phyloP scores from a whole-genome alignment of 2,797 vertebrate genomes.

The Brachyalestes nurse region DNA sequence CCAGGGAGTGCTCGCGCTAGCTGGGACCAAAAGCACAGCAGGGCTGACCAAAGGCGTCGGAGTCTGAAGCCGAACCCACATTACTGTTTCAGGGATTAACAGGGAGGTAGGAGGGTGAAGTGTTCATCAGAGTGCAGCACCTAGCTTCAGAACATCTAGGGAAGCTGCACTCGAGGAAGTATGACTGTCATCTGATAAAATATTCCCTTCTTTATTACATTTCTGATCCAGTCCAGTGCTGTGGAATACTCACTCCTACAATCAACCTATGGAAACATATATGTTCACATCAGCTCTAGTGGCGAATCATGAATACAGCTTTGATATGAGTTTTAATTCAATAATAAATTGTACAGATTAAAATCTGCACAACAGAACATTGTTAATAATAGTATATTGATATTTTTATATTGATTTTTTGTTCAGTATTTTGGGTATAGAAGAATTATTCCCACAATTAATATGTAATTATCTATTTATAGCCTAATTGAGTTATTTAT shows the following conservation, averaged over 20 bases:
- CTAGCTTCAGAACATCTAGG: conserved; percentile 11
- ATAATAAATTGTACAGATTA: too few species aligned
- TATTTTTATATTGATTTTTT: too few species aligned
- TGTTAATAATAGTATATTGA: too few species aligned
- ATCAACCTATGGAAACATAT: too few species aligned
- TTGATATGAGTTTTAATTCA: too few species aligned
- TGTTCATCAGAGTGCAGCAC: neutral
- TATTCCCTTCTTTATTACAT: conserved; percentile 21
- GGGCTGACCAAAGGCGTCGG: neutral
- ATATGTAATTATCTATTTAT: too few species aligned
- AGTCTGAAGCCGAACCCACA: neutral
- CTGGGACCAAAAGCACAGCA: conserved; percentile 55
- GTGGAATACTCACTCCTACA: neutral
- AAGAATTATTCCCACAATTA: too few species aligned
- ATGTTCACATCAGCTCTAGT: too few species aligned
- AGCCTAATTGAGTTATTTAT: too few species aligned
- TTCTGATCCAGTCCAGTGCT: neutral
- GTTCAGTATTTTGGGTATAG: too few species aligned
- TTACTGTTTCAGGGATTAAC: conserved; percentile 1
- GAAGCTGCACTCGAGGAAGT: neutral
- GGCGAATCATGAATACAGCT: too few species aligned
- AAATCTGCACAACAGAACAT: too few species aligned
- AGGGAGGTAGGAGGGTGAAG: neutral
- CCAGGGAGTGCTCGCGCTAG: conserved; percentile 64
- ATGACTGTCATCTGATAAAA: conserved; percentile 35